Evolutionary conservation across 2,113 vertebrate species (phyloP).

Genomic region (Leptocoma aspasia): DNA sequence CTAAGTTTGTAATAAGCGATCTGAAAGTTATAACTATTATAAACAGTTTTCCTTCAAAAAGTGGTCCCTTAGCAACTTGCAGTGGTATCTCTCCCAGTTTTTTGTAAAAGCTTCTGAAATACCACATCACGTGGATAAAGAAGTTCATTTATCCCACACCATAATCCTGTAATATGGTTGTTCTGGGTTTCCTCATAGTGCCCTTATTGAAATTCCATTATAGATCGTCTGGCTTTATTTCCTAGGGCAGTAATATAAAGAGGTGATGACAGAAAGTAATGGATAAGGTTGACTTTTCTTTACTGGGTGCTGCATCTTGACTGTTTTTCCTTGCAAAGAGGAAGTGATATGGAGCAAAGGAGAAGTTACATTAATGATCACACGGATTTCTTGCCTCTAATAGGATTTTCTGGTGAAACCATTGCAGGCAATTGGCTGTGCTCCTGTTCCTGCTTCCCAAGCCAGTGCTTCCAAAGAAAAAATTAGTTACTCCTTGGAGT

Average conservation of each 20-base stretch:
- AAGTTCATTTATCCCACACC: neutral
- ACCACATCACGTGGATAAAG: neutral
- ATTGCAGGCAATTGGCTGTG: neutral
- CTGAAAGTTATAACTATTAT: neutral
- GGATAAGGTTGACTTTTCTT: neutral
- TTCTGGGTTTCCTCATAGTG: neutral
- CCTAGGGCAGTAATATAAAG: neutral
- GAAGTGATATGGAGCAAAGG: neutral
- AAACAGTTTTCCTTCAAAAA: neutral
- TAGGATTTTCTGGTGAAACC: neutral
- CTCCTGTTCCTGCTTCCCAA: neutral
- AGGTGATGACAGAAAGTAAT: constrained; percentile 22
- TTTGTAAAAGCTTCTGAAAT: neutral
- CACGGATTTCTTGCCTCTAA: neutral
- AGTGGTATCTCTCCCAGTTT: neutral
- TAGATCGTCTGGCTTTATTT: neutral
- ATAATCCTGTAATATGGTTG: neutral
- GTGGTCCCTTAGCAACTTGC: neutral
- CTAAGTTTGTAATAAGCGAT: neutral
- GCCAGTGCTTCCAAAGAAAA: neutral
- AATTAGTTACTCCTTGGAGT: neutral
- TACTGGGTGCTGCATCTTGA: neutral
- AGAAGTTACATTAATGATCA: neutral
- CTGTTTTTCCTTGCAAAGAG: neutral
- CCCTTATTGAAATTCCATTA: neutral